Base-by-base conservation (phyloP, 2,113 vertebrate genomes). In the Pelmatolapia mariae region DNA sequence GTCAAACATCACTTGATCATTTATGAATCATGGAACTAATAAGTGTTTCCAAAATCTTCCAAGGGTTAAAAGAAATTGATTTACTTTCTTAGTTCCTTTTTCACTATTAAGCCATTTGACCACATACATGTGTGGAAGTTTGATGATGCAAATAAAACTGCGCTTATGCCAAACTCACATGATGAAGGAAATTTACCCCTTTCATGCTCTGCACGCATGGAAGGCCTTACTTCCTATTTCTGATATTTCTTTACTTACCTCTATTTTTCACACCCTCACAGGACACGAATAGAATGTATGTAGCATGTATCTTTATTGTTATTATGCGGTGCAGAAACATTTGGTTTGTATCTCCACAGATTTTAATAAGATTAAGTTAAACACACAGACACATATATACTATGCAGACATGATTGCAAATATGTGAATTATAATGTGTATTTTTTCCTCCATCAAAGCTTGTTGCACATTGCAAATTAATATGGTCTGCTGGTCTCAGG, bases 211-310 rank as follows among this genome's bases (percentile, higher is more conserved):
- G 22, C 26, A 66, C 1, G 0, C 16, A 5, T 33, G 29, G 83
- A 79, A 22, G 40, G 43, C 43, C 36, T 38, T 4, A 82, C 50
- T 93, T 91, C 83, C 59, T 29, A 1, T 86, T 89, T 81, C 7
- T 68, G 10, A 24, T 54, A 22, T 16, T 15, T 53, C 4, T 63
- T 54, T n/a, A n/a, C 11, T 29, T 88, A 68, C 31, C 11, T 15
- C 6, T 1, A 1, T 26, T 36, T 82, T 4, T 33, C 5, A 73
- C 18, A 38, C 71, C 59, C 83, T 82, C 11, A 5, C 19, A 2
- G 33, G 11, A 40, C 33, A 68, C 0, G 1, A 19, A 76, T 47
- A 26, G 38, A 0, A 73, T 16, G 33, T 66, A 22, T 38, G 33
- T 45, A 26, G 66, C 22, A 0, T 73, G 13, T 73, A 18, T 26